Conservation (phyloP, 2,113 vertebrate genomes). For the Nothoprocta perdicaria region DNA sequence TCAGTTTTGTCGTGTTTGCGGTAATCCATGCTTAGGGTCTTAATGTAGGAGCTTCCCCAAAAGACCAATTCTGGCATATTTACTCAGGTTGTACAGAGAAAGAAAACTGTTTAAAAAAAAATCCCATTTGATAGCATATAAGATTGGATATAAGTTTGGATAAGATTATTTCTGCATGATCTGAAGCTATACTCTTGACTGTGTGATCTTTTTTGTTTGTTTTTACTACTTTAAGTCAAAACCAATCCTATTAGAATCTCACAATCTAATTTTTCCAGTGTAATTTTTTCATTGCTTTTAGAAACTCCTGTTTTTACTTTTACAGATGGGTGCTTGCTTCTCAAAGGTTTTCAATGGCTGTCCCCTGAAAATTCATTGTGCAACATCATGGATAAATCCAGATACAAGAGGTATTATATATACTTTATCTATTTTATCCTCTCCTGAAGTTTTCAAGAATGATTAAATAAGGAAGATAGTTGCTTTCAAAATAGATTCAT, state of each 20-base stretch:
- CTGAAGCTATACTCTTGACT: not conserved
- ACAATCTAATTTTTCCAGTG: not conserved
- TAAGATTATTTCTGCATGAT: not conserved
- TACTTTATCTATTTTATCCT: not conserved
- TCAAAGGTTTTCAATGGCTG: constrained; percentile 99
- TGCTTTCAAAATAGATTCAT: not conserved
- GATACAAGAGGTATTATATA: constrained; percentile 90
- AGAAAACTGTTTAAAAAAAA: not conserved
- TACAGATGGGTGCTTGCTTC: constrained; percentile 98
- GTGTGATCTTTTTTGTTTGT: not conserved
- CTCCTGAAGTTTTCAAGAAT: not conserved
- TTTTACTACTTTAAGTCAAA: not conserved
- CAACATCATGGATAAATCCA: constrained; percentile 98
- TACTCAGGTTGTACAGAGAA: not conserved
- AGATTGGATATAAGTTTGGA: too few species aligned
- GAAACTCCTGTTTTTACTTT: not conserved
- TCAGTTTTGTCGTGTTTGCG: not conserved
- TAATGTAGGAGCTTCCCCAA: not conserved
- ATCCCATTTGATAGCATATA: not conserved
- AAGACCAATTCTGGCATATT: not conserved
- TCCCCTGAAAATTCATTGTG: constrained; percentile 97
- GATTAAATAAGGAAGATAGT: not conserved
- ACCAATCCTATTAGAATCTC: not conserved
- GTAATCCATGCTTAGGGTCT: not conserved
- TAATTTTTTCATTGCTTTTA: not conserved